Percentiles rank a stretch among this genome's conserved stretches.
Conservation (phyloP, 2,113 vertebrate genomes). For the Myxocyprinus asiaticus region DNA sequence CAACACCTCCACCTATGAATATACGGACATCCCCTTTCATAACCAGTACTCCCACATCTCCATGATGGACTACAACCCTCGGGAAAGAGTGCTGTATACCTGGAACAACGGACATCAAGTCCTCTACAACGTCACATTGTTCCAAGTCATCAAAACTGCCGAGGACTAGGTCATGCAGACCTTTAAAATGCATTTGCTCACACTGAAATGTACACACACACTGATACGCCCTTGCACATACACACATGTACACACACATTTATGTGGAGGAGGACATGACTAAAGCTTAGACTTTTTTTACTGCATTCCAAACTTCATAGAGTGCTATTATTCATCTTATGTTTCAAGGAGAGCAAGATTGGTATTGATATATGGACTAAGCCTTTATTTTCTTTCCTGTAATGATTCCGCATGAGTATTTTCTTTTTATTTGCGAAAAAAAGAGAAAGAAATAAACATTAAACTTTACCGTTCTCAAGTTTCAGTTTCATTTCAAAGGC, state of each 20-base stretch:
- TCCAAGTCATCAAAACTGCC: conserved; percentile 90
- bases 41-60: conserved; percentile 98
- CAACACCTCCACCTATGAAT: conserved; percentile 93
- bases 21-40: conserved; percentile 97
- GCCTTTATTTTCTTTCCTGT: conserved; percentile 71
- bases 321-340: conserved; percentile 74
- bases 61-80: conserved; percentile 99
- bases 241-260: conserved; percentile 4
- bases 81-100: conserved; percentile 92
- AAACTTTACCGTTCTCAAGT: conserved; percentile 76
- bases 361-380: conserved; percentile 64
- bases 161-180: conserved; percentile 72
- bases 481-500: conserved; percentile 59
- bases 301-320: conserved; percentile 72
- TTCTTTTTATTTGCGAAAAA: conserved; percentile 78
- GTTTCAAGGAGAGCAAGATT: conserved; percentile 54
- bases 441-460: conserved; percentile 77
- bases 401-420: conserved; percentile 78
- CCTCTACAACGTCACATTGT: conserved; percentile 95
- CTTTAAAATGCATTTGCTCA: neutral
- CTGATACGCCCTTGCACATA: neutral
- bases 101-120: conserved; percentile 99
- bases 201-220: conserved; percentile 10
- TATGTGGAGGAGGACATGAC: conserved; percentile 42
- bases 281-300: conserved; percentile 71